These are phyloP conservation scores for Anolis sagrei DNA, from an alignment of 2,113 vertebrate genomes.

Conservation along the genomic window DNA sequence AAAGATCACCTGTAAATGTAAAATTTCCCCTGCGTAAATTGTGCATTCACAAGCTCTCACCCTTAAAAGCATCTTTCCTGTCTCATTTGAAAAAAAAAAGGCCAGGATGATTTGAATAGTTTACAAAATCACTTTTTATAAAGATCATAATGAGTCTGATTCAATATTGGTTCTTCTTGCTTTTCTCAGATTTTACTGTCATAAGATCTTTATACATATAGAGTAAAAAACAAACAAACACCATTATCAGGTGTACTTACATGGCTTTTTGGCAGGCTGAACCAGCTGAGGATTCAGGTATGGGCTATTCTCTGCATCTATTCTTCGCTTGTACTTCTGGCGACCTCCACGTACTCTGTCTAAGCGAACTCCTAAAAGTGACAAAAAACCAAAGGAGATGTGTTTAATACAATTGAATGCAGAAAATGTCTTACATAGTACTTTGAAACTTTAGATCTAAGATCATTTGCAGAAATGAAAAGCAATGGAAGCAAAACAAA, in stretches of 20 bases:
- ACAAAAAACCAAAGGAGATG: conserved; percentile 62
- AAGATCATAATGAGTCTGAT: conserved; percentile 1
- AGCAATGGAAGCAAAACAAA: conserved; percentile 18
- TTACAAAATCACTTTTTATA: conserved; percentile 11
- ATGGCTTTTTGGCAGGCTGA: conserved; percentile 99
- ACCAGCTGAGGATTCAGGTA: conserved; percentile 99
- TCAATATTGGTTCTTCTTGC: background rate
- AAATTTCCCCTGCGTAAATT: conserved; percentile 71
- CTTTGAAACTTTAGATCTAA: conserved; percentile 33
- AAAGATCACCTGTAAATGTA: conserved; percentile 74
- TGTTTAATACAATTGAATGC: conserved; percentile 43
- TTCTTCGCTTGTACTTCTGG: conserved; percentile 99
- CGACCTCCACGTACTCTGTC: conserved; percentile 98
- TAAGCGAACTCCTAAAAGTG: conserved; percentile 89
- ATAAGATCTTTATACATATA: background rate
- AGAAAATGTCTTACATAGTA: conserved; percentile 3
- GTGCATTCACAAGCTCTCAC: conserved; percentile 59
- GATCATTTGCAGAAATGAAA: conserved; percentile 39
- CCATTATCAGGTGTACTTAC: conserved; percentile 79
- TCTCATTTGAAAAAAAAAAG: conserved; percentile 44
- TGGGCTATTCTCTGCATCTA: conserved; percentile 99
- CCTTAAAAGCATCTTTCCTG: conserved; percentile 57
- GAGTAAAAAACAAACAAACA: conserved; percentile 11
- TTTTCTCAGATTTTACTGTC: conserved; percentile 14
- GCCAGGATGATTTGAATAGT: conserved; percentile 4